Evolutionary conservation across 2,888 invertebrate species (phyloP).

Genomic region (Drosophila nr. perissopoda): DNA sequence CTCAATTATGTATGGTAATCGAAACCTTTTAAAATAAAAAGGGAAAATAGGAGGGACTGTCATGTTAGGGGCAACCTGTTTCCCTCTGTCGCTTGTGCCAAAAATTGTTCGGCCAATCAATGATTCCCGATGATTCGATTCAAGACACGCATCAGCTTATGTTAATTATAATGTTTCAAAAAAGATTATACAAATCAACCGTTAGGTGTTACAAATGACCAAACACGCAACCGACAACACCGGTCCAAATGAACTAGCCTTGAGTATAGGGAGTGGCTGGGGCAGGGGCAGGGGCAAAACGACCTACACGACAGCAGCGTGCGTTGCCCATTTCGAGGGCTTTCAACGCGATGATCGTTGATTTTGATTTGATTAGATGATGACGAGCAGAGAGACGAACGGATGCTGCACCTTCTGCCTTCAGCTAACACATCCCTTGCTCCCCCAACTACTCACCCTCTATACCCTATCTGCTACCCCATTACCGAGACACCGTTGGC

Average conservation of each 20-base stretch:
- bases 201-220: constrained; percentile 79
- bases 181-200: constrained; percentile 74
- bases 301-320: constrained; percentile 51
- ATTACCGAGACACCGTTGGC: background rate
- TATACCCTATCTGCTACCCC: background rate
- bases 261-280: background rate
- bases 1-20: constrained; percentile 37
- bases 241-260: background rate
- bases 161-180: constrained; percentile 70
- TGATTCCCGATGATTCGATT: constrained; percentile 19
- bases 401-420: constrained; percentile 49
- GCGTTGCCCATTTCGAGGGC: constrained; percentile 49
- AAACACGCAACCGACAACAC: constrained; percentile 56
- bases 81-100: constrained; percentile 20
- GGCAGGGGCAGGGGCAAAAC: background rate
- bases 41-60: background rate
- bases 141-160: constrained; percentile 49
- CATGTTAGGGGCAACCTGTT: background rate
- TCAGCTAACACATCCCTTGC: constrained; percentile 11
- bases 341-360: constrained; percentile 67
- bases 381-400: constrained; percentile 33
- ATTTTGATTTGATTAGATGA: constrained; percentile 71
- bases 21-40: background rate
- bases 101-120: constrained; percentile 43
- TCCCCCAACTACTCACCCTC: background rate